Conservation (phyloP, 2,113 vertebrate species). For the Colius striatus region DNA sequence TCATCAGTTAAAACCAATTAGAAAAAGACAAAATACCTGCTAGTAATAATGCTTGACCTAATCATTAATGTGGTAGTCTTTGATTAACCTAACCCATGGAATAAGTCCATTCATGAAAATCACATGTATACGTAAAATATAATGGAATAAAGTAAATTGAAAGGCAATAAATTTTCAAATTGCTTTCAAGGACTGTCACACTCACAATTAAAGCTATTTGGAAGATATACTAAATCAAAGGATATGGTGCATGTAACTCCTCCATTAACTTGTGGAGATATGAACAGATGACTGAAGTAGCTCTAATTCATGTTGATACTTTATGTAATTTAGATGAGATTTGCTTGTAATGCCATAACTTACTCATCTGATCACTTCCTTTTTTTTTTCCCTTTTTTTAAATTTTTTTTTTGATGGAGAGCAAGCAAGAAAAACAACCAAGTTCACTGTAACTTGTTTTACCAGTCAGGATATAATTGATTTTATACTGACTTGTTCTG, state of each 20-base stretch:
- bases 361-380: background rate
- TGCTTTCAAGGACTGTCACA: background rate
- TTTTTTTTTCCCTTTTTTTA: background rate
- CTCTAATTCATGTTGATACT: background rate
- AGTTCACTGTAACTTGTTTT: background rate
- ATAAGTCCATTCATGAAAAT: background rate
- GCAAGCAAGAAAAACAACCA: background rate
- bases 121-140: background rate
- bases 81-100: background rate
- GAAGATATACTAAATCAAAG: background rate
- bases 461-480: background rate
- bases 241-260: background rate
- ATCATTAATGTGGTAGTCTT: background rate
- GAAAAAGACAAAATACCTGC: background rate
- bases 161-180: background rate
- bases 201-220: background rate
- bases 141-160: background rate
- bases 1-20: conserved; percentile 5
- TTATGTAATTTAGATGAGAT: background rate
- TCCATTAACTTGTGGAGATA: background rate
- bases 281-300: background rate
- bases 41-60: background rate
- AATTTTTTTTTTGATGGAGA: background rate
- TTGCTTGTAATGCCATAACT: background rate
- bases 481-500: background rate